These are phyloP conservation scores for Pteronotus mesoamericanus DNA, from an alignment of 2,797 vertebrate species.

Conservation along the genomic window DNA sequence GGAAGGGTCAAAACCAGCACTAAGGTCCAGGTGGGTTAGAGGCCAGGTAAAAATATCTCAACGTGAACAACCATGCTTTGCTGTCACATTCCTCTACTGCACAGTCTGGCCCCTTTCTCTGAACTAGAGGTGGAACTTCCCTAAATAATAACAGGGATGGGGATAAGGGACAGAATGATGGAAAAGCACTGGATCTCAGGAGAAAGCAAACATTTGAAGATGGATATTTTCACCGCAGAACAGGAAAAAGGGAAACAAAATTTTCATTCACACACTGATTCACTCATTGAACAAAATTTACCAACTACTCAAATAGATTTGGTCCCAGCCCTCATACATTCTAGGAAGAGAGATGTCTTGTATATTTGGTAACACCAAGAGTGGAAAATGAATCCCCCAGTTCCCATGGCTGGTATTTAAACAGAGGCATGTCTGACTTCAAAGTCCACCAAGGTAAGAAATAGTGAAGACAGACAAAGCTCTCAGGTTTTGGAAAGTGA, in stretches of 20 bases:
- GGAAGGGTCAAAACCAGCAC: background rate
- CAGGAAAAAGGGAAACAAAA: background rate
- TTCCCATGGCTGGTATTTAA: background rate
- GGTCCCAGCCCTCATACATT: background rate
- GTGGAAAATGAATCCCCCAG: background rate
- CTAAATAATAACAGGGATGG: background rate
- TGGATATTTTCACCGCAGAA: background rate
- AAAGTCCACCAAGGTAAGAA: background rate
- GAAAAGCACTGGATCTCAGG: background rate
- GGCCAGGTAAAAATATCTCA: background rate
- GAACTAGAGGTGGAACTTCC: background rate
- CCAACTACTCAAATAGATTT: background rate
- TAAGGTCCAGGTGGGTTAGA: background rate
- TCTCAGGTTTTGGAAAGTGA: background rate
- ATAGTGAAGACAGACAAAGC: background rate
- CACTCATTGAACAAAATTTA: background rate
- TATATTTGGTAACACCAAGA: background rate
- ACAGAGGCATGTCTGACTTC: background rate
- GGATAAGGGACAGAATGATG: background rate
- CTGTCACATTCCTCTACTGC: background rate
- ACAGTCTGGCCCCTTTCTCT: background rate
- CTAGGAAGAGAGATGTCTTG: background rate
- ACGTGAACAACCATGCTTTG: background rate
- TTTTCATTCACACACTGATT: background rate
- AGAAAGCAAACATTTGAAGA: background rate